These are phyloP conservation scores for Larimichthys polyactis DNA, from an alignment of 2,113 vertebrate genomes.

Conservation along the genomic window DNA sequence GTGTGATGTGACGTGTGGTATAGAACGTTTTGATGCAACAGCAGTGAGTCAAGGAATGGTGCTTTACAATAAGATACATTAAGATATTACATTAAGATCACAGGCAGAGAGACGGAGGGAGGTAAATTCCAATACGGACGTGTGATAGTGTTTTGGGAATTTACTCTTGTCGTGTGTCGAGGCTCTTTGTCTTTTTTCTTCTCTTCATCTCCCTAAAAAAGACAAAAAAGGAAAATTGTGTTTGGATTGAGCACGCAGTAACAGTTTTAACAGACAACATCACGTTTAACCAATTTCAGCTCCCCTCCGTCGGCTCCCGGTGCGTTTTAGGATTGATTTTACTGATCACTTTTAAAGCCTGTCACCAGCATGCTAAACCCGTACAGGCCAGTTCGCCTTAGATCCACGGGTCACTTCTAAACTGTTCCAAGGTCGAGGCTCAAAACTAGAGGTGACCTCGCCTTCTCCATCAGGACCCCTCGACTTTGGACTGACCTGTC, in stretches of 20 bases:
- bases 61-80: slow-evolving; percentile 81
- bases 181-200: slow-evolving; percentile 58
- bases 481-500: no score
- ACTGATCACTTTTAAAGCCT: no score
- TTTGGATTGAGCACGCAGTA: neutral
- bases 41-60: slow-evolving; percentile 76
- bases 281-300: no score
- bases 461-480: no score
- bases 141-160: slow-evolving; percentile 57
- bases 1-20: slow-evolving; percentile 53
- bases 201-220: slow-evolving; percentile 68
- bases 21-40: slow-evolving; percentile 65
- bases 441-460: no score
- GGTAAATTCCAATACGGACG: slow-evolving; percentile 47
- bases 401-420: no score
- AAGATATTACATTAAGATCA: slow-evolving; percentile 70
- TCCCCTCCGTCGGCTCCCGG: no score
- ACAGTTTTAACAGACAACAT: no score
- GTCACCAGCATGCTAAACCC: no score
- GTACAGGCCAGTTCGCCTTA: no score
- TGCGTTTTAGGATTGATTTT: no score
- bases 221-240: slow-evolving; percentile 12
- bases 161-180: slow-evolving; percentile 45
- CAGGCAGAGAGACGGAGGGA: slow-evolving; percentile 75
- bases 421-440: no score